Base-by-base conservation (phyloP, 2,113 vertebrate genomes). In the Pica pica region DNA sequence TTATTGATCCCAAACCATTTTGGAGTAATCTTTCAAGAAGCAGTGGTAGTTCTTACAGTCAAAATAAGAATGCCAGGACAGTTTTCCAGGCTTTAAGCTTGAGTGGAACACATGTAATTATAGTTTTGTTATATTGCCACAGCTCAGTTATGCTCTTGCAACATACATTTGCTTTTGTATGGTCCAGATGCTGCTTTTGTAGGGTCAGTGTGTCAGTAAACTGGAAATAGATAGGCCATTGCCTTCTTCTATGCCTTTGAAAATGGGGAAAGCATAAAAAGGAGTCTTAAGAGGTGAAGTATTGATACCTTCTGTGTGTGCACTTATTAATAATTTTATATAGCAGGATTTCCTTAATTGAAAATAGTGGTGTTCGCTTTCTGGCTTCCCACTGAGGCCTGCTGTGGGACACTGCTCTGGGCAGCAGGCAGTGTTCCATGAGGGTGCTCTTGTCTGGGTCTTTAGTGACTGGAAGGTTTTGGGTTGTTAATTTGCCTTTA, bases 341-440 rank as follows among this genome's bases (percentile, higher is more conserved):
- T 2, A 41, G 70, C 26, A 42, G 47, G 37, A 26, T 52, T 84
- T 47, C 22, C 22, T 35, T 23, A 2, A 7, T 0, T 19, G 22
- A 11, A 1, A 4, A 0, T 0, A 0, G 23, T 11, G 11, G 11
- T 44, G 53, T 21, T 93, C 0, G 0, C 28, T 53, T 15, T 21
- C 6, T 60, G 68, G 17, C 49, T 70, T 1, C 35, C 35, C 26
- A 7, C 0, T 0, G 18, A 11, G 21, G 12, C 11, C 61, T 59
- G 65, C n/a, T 13, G 5, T 13, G 27, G 76, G 73, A 3, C 17
- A 0, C 2, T 7, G 57, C 52, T 53, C 42, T 31, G 85, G 77
- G 81, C 68, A 41, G 71, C 27, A 42, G 52, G 59, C 18, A 12
- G 5, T 8, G 39, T 3, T 63, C 27, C 21, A 0, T 4, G 2